Base-by-base conservation (phyloP, 35 echinoderm and acorn worm genomes). In the Heliocidaris tuberculata region DNA sequence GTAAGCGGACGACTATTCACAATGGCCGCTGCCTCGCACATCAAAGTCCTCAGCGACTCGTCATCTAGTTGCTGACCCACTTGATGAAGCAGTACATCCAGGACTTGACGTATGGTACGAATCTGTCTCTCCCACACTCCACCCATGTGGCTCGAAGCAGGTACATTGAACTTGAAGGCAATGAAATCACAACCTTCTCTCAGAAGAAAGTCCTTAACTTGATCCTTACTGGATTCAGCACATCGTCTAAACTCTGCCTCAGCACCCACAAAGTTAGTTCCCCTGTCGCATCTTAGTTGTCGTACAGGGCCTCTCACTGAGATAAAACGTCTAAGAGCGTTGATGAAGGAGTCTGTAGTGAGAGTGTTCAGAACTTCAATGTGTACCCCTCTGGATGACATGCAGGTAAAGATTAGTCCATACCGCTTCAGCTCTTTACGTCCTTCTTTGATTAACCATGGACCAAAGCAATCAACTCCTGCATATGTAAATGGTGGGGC, bases 291-390 rank as follows among this genome's bases (percentile, higher is more conserved):
- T 31, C 94, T 32, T 12, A 96, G 93, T 31, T 95, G 97, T 9
- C 94, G 60, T 21, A 98, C 60, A 86, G 92, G 91, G 48, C 97
- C 97, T 42, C 95, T 48, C 13, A 96, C 93, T 29, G 95, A 94
- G 48, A 95, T 86, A 19, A 98, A 88, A 47, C 97, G 86, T 60
- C 97, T 87, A 50, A 95, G 71, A 17, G 94, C 92, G 85, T 98
- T 98, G 16, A 98, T 98, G 90, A 98, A 98, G n/a, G 95, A 30
- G 93, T 98, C 96, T 47, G 97, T 96, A 19, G 60, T 94, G 85
- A 98, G 31, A 31, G 95, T 85, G 52, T 95, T 90, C 27, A 95
- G 48, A 48, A 94, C 93, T 95, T 98, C 96, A 3, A 98, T 94
- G 90, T 98, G 97, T 30, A 98, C 90, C 1, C 95, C 97, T 85